Base-by-base conservation (phyloP, 1,140 invertebrate genomes). In the Saccostrea cuccullata region DNA sequence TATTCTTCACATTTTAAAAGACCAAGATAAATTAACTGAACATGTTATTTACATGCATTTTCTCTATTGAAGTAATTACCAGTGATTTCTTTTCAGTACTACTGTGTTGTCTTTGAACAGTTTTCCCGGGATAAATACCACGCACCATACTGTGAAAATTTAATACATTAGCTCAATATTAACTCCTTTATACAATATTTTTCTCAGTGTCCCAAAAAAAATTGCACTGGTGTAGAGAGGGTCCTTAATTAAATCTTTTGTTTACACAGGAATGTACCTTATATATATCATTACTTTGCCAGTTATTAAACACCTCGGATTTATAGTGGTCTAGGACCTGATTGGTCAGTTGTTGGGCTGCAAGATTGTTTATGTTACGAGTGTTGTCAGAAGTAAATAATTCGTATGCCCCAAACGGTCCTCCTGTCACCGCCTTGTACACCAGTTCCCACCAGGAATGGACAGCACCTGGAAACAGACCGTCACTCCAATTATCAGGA, bases 271-370 rank as follows among this genome's bases (percentile, higher is more conserved):
- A 64, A 17, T 64, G 12, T 36, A 77, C 70, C 70, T 30, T 77
- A 77, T 30, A 30, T 30, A 77, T 17, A 12, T 26, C 70, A 26
- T 30, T 77, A 17, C 11, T 13, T 13, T 36, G 70, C 70, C 11
- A 30, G 15, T 77, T 26, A 36, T 77, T 17, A 12, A 77, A 13
- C 26, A 77, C 70, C 13, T 77, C 70, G 30, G 70, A 77, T 77
- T 77, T 77, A 26, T 77, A 77, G 30, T 77, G 70, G 26, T 77
- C 70, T 36, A 77, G 26, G 30, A 77, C 70, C 26, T 77, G 70
- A 36, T 77, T 77, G 12, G 70, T 77, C 70, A 77, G 26, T 77
- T 77, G 70, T 26, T 77, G 70, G 11, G 9, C 70, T 15, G 70
- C 70, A 9, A 77, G 15, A 26, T 77, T 77, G 70, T 77, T 77